Base-by-base conservation (phyloP, 2,888 invertebrate species). In the Branchipolynoe longqiensis region DNA sequence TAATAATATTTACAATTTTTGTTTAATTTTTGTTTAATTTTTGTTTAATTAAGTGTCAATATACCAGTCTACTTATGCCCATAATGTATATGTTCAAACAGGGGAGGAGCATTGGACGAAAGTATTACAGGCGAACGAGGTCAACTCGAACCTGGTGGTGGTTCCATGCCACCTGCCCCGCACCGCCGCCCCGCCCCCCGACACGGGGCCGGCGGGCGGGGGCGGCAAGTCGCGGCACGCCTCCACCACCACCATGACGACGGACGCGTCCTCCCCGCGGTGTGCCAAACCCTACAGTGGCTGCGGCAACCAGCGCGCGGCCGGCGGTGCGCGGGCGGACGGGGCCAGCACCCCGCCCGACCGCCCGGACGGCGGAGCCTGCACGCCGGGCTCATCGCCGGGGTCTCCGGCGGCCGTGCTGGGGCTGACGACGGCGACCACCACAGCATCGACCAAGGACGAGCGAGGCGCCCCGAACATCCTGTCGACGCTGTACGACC, bases 51-150 rank as follows among this genome's bases (percentile, higher is more conserved):
- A n/a, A n/a, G n/a, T n/a, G n/a, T n/a, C n/a, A n/a, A n/a, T n/a
- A n/a, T n/a, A n/a, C n/a, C n/a, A n/a, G n/a, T n/a, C n/a, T n/a
- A n/a, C n/a, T n/a, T n/a, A n/a, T n/a, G n/a, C n/a, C n/a, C n/a
- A n/a, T n/a, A n/a, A n/a, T n/a, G n/a, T n/a, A n/a, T n/a, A n/a
- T 28, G 22, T n/a, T 25, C 3, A 28, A 82, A 3, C 83, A 88
- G 92, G 91, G 59, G 91, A 92, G 54, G 90, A 90, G 22, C 91
- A 91, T 85, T 91, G 92, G 91, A 89, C 89, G 28, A 91, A 91
- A 83, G 87, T 92, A 22, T 87, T 92, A 36, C 91, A 91, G 85
- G 91, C 91, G 28, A 92, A 91, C 86, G 91, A 90, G 86, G 88
- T 90, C 84, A 90, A 90, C 85, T 85, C 86, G 58, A 90, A 88